phyloP scores from a whole-genome alignment of 2,888 invertebrate species.

The Macrophya alboannulata region DNA sequence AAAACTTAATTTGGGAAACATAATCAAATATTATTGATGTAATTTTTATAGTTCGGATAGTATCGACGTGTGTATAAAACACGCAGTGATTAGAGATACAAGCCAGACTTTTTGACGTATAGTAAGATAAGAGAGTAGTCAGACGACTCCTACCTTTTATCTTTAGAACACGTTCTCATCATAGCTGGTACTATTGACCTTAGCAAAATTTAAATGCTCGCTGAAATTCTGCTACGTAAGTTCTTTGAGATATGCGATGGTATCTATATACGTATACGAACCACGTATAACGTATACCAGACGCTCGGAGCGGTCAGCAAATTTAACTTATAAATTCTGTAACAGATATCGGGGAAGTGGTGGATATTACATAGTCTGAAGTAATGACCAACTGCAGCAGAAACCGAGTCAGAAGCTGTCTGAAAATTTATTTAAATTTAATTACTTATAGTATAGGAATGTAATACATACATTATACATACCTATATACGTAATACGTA shows the following conservation, averaged over 20 bases:
- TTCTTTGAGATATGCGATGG: neutral
- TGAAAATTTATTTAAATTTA: neutral
- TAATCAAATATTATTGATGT: neutral
- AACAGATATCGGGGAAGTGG: neutral
- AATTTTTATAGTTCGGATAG: neutral
- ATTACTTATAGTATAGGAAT: neutral
- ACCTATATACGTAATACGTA: no score
- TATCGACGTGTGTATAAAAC: constrained; percentile 1
- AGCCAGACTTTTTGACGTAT: neutral
- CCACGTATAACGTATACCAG: neutral
- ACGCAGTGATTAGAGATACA: neutral
- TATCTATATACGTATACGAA: neutral
- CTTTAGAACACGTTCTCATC: neutral
- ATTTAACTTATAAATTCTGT: neutral
- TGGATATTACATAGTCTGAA: neutral
- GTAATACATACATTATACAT: neutral
- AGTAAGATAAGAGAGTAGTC: neutral
- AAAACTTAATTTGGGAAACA: neutral
- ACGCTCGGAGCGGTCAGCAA: neutral
- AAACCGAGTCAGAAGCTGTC: neutral
- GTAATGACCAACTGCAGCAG: neutral
- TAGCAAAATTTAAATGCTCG: neutral
- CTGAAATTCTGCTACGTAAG: neutral
- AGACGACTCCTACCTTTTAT: neutral
- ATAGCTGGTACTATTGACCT: neutral